Conservation (phyloP, 2,797 vertebrate species). For the Hipposideros larvatus region DNA sequence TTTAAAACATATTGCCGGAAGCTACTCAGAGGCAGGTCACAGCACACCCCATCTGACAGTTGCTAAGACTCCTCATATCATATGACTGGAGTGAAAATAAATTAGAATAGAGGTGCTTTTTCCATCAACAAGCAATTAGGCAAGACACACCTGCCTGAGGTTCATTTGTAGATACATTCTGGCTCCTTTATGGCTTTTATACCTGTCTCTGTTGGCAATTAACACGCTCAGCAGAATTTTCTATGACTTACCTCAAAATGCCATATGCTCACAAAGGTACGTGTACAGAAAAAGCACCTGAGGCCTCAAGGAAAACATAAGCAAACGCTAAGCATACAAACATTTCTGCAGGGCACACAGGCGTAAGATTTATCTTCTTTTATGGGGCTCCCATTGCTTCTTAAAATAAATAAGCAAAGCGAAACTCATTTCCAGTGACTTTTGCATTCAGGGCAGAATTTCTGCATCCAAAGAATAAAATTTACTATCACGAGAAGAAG, state of each 20-base stretch:
- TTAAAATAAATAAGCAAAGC: slow-evolving; percentile 41
- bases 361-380: slow-evolving; percentile 54
- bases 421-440: slow-evolving; percentile 24
- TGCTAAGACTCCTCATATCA: not conserved
- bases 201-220: slow-evolving; percentile 66
- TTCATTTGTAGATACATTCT: slow-evolving; percentile 49
- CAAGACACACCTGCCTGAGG: slow-evolving; percentile 15
- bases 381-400: not conserved
- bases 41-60: not conserved
- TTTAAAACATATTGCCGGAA: not conserved
- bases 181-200: slow-evolving; percentile 61
- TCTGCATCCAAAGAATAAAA: slow-evolving; percentile 6
- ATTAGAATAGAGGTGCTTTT: slow-evolving; percentile 39
- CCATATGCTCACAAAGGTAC: slow-evolving; percentile 57
- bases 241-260: slow-evolving; percentile 58
- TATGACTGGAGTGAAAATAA: slow-evolving; percentile 20
- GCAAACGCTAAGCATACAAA: slow-evolving; percentile 49
- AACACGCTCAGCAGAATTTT: slow-evolving; percentile 69
- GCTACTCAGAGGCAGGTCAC: not conserved
- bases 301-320: slow-evolving; percentile 69
- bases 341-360: slow-evolving; percentile 34
- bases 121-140: slow-evolving; percentile 54
- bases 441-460: not conserved
- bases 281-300: slow-evolving; percentile 58
- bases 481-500: not conserved